Evolutionary conservation across 1,140 invertebrate species (phyloP), one percentile per base, ranked within the genome.

Genomic region (Bradynema listronoti): DNA sequence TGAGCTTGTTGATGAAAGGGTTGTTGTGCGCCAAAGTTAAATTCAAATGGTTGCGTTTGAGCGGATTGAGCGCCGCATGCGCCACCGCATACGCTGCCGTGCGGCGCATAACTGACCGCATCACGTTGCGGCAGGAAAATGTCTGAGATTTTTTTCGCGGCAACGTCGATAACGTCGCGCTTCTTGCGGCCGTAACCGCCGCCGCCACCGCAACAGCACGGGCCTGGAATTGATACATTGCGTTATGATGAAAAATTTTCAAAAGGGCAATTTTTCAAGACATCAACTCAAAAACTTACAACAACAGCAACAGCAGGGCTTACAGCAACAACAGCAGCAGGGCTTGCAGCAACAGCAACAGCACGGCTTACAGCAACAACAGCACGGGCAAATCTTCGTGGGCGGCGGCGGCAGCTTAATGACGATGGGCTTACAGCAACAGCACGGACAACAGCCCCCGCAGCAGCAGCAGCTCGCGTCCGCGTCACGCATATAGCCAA

Each of bases 221-320:
- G 43, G 5, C 39, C 43, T 54, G n/a, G 19, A 52, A 54, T 27
- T 39, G 36, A 19, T 39, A 39, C 11, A 11, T 39, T 39, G 36
- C 36, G 19, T 39, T 39, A 39, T 39, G 11, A 19, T 11, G 32
- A 33, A 29, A 19, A 11, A 19, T 33, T 33, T 51, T 51, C 49
- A 51, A 24, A 30, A 39, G 36, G 11, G 19, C 36, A 11, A 11
- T 39, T 11, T 39, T 11, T 39, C 19, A 39, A 39, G 19, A 19
- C 36, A 39, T 11, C 57, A 59, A 42, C 52, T 27, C 16, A 33
- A 59, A 30, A 53, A 42, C 32, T 58, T 58, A 54, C 59, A 27
- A 22, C 59, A 61, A 49, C 59, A 61, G 19, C 59, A 61, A 46
- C 59, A 61, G n/a, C 59, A 61, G 9, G 59, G 59, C 22, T 55